Percentiles rank a stretch among this genome's conserved stretches.
Conservation (phyloP, 1,140 invertebrate genomes). For the Drosophila sulfurigaster region DNA sequence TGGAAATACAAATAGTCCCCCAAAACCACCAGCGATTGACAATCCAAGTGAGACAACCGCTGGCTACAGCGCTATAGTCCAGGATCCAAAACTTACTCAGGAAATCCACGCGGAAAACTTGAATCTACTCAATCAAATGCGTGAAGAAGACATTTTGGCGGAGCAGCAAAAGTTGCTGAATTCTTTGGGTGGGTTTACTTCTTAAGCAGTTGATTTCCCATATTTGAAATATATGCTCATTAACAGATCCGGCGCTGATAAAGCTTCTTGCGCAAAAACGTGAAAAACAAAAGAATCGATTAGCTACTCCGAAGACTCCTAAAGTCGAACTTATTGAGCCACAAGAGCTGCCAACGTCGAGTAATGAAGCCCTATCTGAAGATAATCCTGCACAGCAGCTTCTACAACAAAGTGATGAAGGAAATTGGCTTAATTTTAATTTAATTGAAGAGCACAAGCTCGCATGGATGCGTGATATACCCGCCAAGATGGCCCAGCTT, state of each 20-base stretch:
- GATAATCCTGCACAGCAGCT: constrained; percentile 86
- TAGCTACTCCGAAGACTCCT: background rate
- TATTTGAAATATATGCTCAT: background rate
- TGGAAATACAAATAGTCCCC: background rate
- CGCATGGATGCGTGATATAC: constrained; percentile 92
- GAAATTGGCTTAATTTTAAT: constrained; percentile 93
- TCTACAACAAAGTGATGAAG: constrained; percentile 87
- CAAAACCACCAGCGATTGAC: constrained; percentile 17
- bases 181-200: constrained; percentile 86
- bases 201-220: background rate
- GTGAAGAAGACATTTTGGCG: constrained; percentile 90
- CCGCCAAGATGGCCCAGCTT: constrained; percentile 84
- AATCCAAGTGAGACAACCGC: constrained; percentile 11
- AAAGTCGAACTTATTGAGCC: constrained; percentile 1
- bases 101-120: constrained; percentile 92
- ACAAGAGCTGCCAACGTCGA: constrained; percentile 26
- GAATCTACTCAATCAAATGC: constrained; percentile 89
- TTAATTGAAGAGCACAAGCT: constrained; percentile 93
- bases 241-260: constrained; percentile 70
- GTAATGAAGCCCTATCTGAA: constrained; percentile 42
- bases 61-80: constrained; percentile 86
- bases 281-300: constrained; percentile 52
- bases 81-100: constrained; percentile 86
- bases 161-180: constrained; percentile 89
- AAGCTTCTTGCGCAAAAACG: constrained; percentile 88